Evolutionary conservation across 1,140 invertebrate species (phyloP).

Genomic region (Ganaspis sp.): DNA sequence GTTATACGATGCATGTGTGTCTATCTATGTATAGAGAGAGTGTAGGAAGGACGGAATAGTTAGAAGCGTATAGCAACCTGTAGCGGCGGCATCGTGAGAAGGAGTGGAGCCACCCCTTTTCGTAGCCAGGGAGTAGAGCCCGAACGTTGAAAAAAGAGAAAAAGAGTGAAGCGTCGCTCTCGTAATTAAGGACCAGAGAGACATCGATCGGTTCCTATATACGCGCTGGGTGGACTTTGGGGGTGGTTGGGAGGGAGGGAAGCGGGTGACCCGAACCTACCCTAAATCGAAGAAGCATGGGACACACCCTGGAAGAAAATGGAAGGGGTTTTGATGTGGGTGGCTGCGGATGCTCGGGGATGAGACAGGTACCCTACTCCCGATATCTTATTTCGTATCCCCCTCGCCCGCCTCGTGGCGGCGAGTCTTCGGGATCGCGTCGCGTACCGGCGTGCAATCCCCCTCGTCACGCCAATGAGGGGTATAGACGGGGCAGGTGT

Average conservation of each 20-base stretch:
- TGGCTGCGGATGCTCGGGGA: constrained; percentile 52
- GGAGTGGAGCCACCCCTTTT: constrained; percentile 10
- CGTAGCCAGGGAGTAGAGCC: neutral
- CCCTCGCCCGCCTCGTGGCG: constrained; percentile 49
- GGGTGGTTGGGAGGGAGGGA: constrained; percentile 35
- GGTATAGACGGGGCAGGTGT: constrained; percentile 63
- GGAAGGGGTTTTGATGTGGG: constrained; percentile 55
- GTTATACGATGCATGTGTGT: neutral
- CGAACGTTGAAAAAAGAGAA: constrained; percentile 38
- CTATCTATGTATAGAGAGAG: neutral
- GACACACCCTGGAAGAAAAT: constrained; percentile 71
- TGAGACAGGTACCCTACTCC: constrained; percentile 49
- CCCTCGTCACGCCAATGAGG: constrained; percentile 63
- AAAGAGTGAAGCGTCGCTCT: constrained; percentile 56
- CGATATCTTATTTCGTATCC: constrained; percentile 70
- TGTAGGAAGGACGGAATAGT: constrained; percentile 3
- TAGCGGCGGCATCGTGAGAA: constrained; percentile 45
- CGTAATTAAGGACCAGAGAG: constrained; percentile 72
- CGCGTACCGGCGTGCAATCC: constrained; percentile 23
- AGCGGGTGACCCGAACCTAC: constrained; percentile 65
- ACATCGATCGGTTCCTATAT: constrained; percentile 71
- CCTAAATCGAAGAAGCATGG: constrained; percentile 73
- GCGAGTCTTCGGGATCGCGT: constrained; percentile 48
- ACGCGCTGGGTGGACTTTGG: constrained; percentile 44
- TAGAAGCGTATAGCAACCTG: constrained; percentile 50